These are phyloP conservation scores for Entomobrya proxima DNA, from an alignment of 2,888 invertebrate species.

Conservation along the genomic window DNA sequence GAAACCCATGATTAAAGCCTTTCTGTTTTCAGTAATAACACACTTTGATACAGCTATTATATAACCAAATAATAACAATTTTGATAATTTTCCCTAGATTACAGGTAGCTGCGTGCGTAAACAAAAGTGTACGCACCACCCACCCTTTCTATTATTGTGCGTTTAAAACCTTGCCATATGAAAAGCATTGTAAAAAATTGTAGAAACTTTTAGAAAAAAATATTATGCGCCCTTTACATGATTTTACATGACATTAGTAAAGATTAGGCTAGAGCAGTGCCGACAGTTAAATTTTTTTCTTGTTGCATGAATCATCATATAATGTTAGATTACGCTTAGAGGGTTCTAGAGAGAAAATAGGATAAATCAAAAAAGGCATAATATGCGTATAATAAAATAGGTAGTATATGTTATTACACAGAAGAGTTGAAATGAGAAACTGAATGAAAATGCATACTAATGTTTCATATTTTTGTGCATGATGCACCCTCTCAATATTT, in stretches of 20 bases:
- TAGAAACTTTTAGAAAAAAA: background rate
- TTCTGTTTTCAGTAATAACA: background rate
- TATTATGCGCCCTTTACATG: background rate
- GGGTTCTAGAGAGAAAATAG: no score
- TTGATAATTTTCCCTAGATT: no score
- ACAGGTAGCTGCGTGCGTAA: no score
- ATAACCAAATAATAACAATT: background rate
- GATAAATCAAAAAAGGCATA: no score
- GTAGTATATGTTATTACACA: no score
- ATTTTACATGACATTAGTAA: background rate
- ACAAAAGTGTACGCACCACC: no score
- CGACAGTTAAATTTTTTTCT: background rate
- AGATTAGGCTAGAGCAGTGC: background rate
- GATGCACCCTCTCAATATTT: no score
- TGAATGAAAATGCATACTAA: no score
- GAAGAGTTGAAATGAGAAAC: no score
- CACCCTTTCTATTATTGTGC: background rate
- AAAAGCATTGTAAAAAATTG: background rate
- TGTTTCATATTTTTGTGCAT: background rate
- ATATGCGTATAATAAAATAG: no score
- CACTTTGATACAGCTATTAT: background rate
- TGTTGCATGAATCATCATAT: background rate
- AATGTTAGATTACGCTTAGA: background rate
- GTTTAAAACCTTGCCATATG: background rate
- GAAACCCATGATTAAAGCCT: background rate